Evolutionary conservation across 2,113 vertebrate species (phyloP).

Genomic region (Protobothrops mucrosquamatus): DNA sequence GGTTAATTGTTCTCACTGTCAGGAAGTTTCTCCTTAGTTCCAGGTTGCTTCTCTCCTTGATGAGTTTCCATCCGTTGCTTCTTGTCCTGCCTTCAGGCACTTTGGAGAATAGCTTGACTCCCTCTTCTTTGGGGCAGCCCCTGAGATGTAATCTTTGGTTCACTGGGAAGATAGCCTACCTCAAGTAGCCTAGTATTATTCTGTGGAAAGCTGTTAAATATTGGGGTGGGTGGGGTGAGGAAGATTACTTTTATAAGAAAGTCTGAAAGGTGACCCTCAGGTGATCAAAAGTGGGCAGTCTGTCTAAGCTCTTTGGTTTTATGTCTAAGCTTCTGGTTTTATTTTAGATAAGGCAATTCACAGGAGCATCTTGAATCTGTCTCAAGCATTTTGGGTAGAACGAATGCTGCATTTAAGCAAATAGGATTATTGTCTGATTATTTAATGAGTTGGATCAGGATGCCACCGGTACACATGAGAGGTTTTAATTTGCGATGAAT

Average conservation of each 20-base stretch:
- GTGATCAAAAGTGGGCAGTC: not conserved
- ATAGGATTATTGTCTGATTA: not conserved
- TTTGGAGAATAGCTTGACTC: too few relatives aligned
- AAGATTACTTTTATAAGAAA: not conserved
- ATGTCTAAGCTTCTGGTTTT: not conserved
- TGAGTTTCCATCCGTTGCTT: too few relatives aligned
- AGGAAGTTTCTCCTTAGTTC: too few relatives aligned
- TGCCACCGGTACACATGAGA: not conserved
- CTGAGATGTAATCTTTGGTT: not conserved
- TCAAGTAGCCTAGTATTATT: not conserved
- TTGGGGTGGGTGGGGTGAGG: not conserved
- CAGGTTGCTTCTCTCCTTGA: too few relatives aligned
- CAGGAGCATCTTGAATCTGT: not conserved
- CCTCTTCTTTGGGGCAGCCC: too few relatives aligned
- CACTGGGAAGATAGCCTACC: not conserved
- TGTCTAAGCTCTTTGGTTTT: not conserved
- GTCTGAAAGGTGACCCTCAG: not conserved
- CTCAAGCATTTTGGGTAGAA: not conserved
- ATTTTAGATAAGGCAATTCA: not conserved
- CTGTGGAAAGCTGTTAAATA: not conserved
- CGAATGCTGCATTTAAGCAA: not conserved
- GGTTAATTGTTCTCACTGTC: too few relatives aligned
- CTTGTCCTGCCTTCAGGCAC: too few relatives aligned
- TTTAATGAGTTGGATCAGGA: not conserved
- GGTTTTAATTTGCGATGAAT: conserved; percentile 18